Evolutionary conservation across 2,888 invertebrate species (phyloP).

Genomic region (Caenorhabditis sp.): DNA sequence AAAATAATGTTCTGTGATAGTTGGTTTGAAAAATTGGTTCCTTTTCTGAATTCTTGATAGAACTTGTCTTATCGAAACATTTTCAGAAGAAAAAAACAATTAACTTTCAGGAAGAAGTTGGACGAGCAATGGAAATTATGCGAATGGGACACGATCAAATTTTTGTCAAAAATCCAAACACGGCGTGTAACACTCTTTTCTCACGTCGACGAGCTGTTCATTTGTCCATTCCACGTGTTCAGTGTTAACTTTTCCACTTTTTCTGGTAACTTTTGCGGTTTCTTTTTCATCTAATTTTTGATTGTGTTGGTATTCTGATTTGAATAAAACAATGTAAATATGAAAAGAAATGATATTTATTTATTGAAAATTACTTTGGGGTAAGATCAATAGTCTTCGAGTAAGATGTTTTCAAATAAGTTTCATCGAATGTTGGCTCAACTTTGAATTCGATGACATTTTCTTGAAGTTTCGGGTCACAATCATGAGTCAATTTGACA

Average conservation of each 20-base stretch:
- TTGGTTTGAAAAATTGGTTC: too few species aligned
- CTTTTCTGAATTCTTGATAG: too few species aligned
- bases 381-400: too few species aligned
- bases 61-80: too few species aligned
- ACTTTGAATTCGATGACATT: too few species aligned
- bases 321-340: not conserved
- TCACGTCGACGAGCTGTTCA: slow-evolving; percentile 43
- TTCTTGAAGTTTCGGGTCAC: too few species aligned
- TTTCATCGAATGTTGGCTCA: too few species aligned
- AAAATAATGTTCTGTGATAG: too few species aligned
- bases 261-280: not conserved
- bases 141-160: slow-evolving; percentile 61
- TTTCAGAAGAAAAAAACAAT: too few species aligned
- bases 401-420: too few species aligned
- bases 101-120: slow-evolving; percentile 61
- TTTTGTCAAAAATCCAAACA: slow-evolving; percentile 51
- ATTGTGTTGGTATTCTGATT: not conserved
- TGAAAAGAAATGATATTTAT: not conserved
- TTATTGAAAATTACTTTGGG: too few species aligned
- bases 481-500: too few species aligned
- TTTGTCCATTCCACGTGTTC: slow-evolving; percentile 50
- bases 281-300: not conserved
- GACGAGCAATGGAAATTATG: slow-evolving; percentile 67
- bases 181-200: slow-evolving; percentile 48
- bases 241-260: slow-evolving; percentile 22